These are phyloP conservation scores for Aphyosemion australe DNA, from an alignment of 2,113 vertebrate species.

Conservation along the genomic window DNA sequence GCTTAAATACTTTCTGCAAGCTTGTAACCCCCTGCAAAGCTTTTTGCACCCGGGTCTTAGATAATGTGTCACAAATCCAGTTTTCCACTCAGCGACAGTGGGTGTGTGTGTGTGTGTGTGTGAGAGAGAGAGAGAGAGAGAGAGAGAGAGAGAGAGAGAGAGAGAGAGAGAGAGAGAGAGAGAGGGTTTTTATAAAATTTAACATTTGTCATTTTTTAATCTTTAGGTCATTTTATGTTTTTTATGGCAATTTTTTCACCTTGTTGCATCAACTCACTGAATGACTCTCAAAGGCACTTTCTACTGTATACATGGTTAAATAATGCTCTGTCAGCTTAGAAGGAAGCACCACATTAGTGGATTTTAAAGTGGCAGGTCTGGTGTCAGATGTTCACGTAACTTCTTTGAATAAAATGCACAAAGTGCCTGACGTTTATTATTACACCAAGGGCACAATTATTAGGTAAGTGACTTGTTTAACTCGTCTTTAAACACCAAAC, in stretches of 20 bases:
- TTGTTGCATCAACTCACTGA: conserved; percentile 42
- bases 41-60: conserved; percentile 43
- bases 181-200: not conserved
- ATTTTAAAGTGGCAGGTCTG: not conserved
- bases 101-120: conserved; percentile 18
- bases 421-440: conserved; percentile 9
- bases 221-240: conserved; percentile 6
- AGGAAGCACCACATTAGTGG: not conserved
- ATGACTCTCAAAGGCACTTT: conserved; percentile 22
- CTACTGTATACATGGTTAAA: conserved; percentile 37
- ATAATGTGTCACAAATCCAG: conserved; percentile 50
- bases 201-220: not conserved
- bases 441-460: not conserved
- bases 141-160: no score
- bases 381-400: not conserved
- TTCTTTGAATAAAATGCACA: not conserved
- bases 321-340: conserved; percentile 20
- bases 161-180: no score
- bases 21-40: conserved; percentile 46
- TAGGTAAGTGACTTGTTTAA: no score
- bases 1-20: conserved; percentile 48
- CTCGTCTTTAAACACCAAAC: not conserved
- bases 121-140: no score
- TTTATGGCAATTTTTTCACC: conserved; percentile 24
- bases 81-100: conserved; percentile 21